Percentiles rank a stretch among this genome's conserved stretches.
Conservation (phyloP, 2,797 vertebrate species). For the Typhlichthys subterraneus region DNA sequence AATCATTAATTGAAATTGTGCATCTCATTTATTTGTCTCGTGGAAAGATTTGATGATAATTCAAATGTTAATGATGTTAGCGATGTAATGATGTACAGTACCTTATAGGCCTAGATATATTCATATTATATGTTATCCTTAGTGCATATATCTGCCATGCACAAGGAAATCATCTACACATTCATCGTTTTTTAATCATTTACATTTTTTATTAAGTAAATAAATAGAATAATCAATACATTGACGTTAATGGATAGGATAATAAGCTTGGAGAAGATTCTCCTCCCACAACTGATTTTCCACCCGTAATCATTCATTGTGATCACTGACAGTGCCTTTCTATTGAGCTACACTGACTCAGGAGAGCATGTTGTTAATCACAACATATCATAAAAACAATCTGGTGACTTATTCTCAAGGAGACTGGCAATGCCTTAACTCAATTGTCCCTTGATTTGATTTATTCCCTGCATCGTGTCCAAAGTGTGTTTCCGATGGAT, state of each 20-base stretch:
- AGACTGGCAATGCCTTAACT: neutral
- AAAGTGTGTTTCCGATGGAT: neutral
- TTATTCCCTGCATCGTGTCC: neutral
- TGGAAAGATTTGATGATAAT: neutral
- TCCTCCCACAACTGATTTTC: slow-evolving; percentile 1
- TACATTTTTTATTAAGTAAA: too few species aligned
- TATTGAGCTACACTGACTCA: slow-evolving; percentile 8
- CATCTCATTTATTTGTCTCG: neutral
- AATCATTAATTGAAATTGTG: neutral
- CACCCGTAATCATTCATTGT: neutral
- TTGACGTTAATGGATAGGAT: slow-evolving; percentile 2
- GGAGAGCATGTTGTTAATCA: slow-evolving; percentile 3
- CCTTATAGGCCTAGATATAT: too few species aligned
- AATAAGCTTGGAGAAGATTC: slow-evolving; percentile 1
- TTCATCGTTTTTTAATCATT: too few species aligned
- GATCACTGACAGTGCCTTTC: neutral
- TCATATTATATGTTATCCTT: too few species aligned
- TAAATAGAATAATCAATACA: neutral
- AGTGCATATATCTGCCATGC: too few species aligned
- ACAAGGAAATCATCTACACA: too few species aligned
- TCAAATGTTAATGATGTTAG: neutral
- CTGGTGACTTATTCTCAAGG: slow-evolving; percentile 4
- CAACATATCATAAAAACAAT: neutral
- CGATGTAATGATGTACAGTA: too few species aligned
- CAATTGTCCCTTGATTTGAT: neutral